Percentiles rank a stretch among this genome's conserved stretches.
phyloP scores from a whole-genome alignment of 1,140 invertebrate genomes.

The Homarus americanus region DNA sequence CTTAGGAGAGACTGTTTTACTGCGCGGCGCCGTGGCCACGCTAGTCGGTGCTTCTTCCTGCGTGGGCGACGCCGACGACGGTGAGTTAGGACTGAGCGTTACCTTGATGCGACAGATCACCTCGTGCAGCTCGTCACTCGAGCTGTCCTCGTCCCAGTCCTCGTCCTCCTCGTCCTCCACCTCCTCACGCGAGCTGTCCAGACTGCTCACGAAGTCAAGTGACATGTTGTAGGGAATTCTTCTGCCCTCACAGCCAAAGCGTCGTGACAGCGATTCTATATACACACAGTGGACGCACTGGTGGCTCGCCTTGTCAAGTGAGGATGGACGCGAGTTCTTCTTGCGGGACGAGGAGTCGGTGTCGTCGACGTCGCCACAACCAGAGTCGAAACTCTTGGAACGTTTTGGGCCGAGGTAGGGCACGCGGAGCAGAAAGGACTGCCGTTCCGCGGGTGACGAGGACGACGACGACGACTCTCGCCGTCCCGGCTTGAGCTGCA shows the following conservation, averaged over 20 bases:
- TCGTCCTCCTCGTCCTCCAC: slow-evolving; percentile 70
- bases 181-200: slow-evolving; percentile 65
- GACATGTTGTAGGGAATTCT: slow-evolving; percentile 52
- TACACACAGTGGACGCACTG: slow-evolving; percentile 76
- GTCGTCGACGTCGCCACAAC: slow-evolving; percentile 80
- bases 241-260: slow-evolving; percentile 32
- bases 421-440: slow-evolving; percentile 74
- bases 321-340: slow-evolving; percentile 82
- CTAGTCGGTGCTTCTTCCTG: slow-evolving; percentile 68
- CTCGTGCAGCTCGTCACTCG: slow-evolving; percentile 74
- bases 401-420: slow-evolving; percentile 81
- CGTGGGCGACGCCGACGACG: slow-evolving; percentile 78
- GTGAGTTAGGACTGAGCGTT: slow-evolving; percentile 82
- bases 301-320: slow-evolving; percentile 64
- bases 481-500: slow-evolving; percentile 87
- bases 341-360: slow-evolving; percentile 82
- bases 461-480: slow-evolving; percentile 76
- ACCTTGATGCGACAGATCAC: slow-evolving; percentile 83
- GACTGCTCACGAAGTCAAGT: slow-evolving; percentile 50
- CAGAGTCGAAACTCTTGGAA: slow-evolving; percentile 88
- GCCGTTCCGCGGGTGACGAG: slow-evolving; percentile 76
- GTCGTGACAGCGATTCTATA: slow-evolving; percentile 71
- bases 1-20: slow-evolving; percentile 68
- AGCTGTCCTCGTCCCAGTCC: slow-evolving; percentile 72
- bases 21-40: slow-evolving; percentile 69